A percentile compares a stretch with the other conserved stretches of the same genome.
phyloP scores from a whole-genome alignment of 2,797 vertebrate species.

The Ctenopoma multispine region DNA sequence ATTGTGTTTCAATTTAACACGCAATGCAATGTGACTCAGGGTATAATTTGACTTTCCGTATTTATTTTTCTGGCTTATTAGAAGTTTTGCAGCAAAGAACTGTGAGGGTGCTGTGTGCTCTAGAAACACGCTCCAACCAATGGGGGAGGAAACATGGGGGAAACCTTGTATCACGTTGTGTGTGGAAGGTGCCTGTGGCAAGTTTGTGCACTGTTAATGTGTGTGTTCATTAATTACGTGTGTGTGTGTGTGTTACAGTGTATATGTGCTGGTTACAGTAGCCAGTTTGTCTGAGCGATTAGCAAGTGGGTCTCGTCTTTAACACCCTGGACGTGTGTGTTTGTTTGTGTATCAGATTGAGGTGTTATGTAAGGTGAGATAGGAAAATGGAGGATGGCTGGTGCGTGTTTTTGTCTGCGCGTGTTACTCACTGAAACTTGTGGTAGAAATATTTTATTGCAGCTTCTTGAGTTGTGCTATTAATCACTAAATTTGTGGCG shows the following conservation, averaged over 20 bases:
- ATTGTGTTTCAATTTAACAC: conserved; percentile 61
- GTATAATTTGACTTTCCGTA: conserved; percentile 72
- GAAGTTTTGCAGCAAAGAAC: conserved; percentile 63
- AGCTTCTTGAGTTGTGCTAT: conserved; percentile 6
- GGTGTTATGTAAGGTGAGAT: conserved; percentile 62
- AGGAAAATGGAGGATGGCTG: conserved; percentile 35
- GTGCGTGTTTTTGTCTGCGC: conserved; percentile 3
- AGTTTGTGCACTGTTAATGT: conserved; percentile 36
- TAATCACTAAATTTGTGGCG: not conserved
- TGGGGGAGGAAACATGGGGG: conserved; percentile 53
- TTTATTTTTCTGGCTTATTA: conserved; percentile 79
- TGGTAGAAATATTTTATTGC: conserved; percentile 6
- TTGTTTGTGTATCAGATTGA: conserved; percentile 69
- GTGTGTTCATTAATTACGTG: conserved; percentile 46
- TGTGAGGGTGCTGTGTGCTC: conserved; percentile 66
- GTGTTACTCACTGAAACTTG: not conserved
- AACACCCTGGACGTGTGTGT: conserved; percentile 64
- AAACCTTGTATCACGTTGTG: conserved; percentile 34
- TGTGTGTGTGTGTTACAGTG: conserved; percentile 16
- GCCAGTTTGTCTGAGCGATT: conserved; percentile 64
- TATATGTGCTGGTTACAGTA: conserved; percentile 60
- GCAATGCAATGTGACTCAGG: conserved; percentile 60
- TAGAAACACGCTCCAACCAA: conserved; percentile 45
- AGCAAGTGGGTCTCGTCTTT: conserved; percentile 76
- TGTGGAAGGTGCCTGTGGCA: conserved; percentile 28